These are phyloP conservation scores for Malacoctenus gilli DNA, from an alignment of 2,797 vertebrate genomes.

Conservation along the genomic window DNA sequence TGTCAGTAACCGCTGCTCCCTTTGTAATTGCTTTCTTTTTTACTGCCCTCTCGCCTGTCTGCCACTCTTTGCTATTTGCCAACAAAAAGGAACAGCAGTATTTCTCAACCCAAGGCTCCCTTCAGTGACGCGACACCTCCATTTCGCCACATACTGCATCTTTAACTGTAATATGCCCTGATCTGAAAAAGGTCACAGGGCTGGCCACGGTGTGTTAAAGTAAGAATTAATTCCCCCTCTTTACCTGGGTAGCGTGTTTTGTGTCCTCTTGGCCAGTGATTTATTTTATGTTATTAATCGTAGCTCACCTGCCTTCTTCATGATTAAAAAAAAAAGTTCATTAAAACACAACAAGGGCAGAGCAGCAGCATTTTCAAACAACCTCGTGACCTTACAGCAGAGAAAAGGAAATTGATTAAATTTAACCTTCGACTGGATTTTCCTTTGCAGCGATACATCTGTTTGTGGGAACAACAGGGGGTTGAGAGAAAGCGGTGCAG, in stretches of 20 bases:
- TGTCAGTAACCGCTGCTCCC: conserved; percentile 56
- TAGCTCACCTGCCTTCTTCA: conserved; percentile 4
- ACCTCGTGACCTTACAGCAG: conserved; percentile 6
- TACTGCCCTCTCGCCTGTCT: conserved; percentile 42
- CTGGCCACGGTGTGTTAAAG: conserved; percentile 17
- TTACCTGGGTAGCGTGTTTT: conserved; percentile 3
- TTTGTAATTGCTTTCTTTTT: conserved; percentile 66
- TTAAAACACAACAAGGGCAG: conserved; percentile 18
- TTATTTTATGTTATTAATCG: conserved; percentile 5
- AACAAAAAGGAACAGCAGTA: conserved; percentile 36
- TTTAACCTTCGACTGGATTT: conserved; percentile 23
- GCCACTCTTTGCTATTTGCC: conserved; percentile 41
- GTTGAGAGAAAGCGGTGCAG: conserved; percentile 17
- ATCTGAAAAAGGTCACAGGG: conserved; percentile 30
- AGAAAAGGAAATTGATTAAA: conserved; percentile 24
- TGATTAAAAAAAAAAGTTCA: conserved; percentile 6
- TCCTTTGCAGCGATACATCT: background rate
- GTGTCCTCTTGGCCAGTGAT: conserved; percentile 1
- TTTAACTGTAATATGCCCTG: conserved; percentile 23
- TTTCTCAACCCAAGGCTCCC: conserved; percentile 38
- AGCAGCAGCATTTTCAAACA: conserved; percentile 15
- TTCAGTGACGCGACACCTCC: conserved; percentile 24
- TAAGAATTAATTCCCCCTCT: conserved; percentile 22
- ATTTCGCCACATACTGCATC: conserved; percentile 37
- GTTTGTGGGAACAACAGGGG: conserved; percentile 3